Percentiles rank a stretch among this genome's conserved stretches.
These are phyloP conservation scores for Poecile atricapillus DNA, from an alignment of 2,113 vertebrate species.

Conservation along the genomic window DNA sequence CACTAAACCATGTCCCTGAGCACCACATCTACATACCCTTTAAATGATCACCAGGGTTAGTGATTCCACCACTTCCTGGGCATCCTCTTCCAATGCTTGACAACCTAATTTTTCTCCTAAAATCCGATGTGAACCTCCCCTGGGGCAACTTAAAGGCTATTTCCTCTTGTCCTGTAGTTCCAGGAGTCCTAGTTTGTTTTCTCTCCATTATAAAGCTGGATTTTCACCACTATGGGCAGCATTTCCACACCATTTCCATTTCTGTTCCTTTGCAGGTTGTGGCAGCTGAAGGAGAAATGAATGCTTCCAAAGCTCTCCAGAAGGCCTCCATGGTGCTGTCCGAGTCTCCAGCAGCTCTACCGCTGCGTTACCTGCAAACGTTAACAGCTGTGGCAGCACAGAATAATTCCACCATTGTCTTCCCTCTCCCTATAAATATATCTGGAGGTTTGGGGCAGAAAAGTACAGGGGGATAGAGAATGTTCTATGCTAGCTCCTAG, in stretches of 20 bases:
- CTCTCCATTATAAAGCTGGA: not conserved
- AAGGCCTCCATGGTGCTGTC: conserved; percentile 81
- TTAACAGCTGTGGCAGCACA: conserved; percentile 79
- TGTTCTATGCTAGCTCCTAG: not conserved
- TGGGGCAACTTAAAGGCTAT: not conserved
- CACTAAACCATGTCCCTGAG: not conserved
- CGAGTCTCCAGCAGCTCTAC: conserved; percentile 78
- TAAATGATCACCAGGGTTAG: not conserved
- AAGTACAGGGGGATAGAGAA: not conserved
- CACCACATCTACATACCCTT: not conserved
- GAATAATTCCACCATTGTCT: conserved; percentile 89
- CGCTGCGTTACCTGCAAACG: conserved; percentile 84
- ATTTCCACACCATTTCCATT: not conserved
- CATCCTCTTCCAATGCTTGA: not conserved
- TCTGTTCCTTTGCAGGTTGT: conserved; percentile 45
- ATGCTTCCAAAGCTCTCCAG: conserved; percentile 84
- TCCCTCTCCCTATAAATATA: conserved; percentile 85
- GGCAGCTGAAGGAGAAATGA: conserved; percentile 78
- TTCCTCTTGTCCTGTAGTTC: not conserved
- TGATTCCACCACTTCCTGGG: not conserved
- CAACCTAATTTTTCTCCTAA: not conserved
- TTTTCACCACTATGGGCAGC: not conserved
- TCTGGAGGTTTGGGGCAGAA: conserved; percentile 64
- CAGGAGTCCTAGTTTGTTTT: not conserved
- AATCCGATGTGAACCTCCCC: not conserved